Evolutionary conservation across 2,113 vertebrate species (phyloP).

Genomic region (Motacilla tschutschensis): DNA sequence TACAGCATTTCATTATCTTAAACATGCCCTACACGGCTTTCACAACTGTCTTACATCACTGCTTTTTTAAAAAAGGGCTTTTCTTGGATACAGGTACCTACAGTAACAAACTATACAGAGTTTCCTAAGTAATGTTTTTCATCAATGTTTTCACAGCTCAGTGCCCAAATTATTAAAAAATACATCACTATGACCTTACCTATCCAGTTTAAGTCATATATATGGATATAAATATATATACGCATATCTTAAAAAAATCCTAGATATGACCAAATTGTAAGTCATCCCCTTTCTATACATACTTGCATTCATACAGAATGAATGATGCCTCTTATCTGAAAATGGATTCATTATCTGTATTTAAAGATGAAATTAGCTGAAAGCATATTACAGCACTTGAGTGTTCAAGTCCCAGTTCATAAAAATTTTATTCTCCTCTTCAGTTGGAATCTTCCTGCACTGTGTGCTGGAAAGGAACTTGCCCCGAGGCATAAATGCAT

Average conservation of each 20-base stretch:
- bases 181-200: background rate
- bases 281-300: background rate
- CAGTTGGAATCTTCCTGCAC: background rate
- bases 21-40: background rate
- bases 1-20: background rate
- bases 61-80: background rate
- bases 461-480: conserved; percentile 16
- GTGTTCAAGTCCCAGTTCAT: conserved; percentile 42
- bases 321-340: conserved; percentile 10
- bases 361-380: conserved; percentile 50
- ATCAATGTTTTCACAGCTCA: background rate
- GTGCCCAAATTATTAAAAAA: background rate
- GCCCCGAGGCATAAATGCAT: background rate
- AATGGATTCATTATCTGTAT: conserved; percentile 50
- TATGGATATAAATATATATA: background rate
- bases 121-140: background rate
- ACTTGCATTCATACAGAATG: background rate
- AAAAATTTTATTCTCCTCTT: conserved; percentile 51
- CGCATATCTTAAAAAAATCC: background rate
- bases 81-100: background rate
- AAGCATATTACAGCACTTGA: conserved; percentile 48
- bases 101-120: background rate
- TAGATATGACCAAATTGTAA: background rate
- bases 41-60: background rate
- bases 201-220: background rate